A percentile compares a stretch with the other conserved stretches of the same genome.
These are phyloP conservation scores for Remorina albescens DNA, from an alignment of 2,797 vertebrate species.

Conservation along the genomic window DNA sequence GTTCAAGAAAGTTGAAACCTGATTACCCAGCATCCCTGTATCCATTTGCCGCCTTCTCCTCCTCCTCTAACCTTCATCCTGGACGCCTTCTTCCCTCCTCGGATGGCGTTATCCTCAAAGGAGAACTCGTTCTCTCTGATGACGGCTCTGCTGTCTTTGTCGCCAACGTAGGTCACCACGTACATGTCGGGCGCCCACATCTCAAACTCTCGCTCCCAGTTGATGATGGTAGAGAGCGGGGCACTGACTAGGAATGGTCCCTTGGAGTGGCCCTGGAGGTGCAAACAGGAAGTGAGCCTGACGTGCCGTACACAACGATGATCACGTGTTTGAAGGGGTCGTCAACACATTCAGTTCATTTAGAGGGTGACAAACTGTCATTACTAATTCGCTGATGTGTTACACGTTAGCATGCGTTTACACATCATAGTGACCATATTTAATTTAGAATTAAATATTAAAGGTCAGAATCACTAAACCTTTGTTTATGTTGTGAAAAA, in stretches of 20 bases:
- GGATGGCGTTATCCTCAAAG: conserved; percentile 98
- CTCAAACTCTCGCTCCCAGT: conserved; percentile 98
- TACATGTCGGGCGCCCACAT: conserved; percentile 99
- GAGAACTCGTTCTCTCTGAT: conserved; percentile 98
- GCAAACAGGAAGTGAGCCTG: not conserved
- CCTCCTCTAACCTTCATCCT: conserved; percentile 91
- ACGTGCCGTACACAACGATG: not conserved
- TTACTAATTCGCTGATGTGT: too few relatives aligned
- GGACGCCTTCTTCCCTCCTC: conserved; percentile 96
- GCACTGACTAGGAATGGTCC: conserved; percentile 97
- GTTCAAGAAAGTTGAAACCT: not conserved
- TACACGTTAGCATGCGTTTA: too few relatives aligned
- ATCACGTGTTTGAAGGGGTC: not conserved
- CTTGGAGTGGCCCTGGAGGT: conserved; percentile 93
- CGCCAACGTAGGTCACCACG: conserved; percentile 95
- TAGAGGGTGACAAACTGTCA: too few relatives aligned
- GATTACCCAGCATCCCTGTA: not conserved
- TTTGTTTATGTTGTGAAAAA: too few relatives aligned
- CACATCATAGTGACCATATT: too few relatives aligned
- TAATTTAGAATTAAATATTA: too few relatives aligned
- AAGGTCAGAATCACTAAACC: too few relatives aligned
- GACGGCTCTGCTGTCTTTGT: conserved; percentile 97
- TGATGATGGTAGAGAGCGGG: conserved; percentile 97
- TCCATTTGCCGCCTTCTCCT: too few relatives aligned
- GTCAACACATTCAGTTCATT: too few relatives aligned